Percentiles rank a stretch among this genome's conserved stretches.
Conservation (phyloP, 2,888 invertebrate species). For the Ochropleura plecta region DNA sequence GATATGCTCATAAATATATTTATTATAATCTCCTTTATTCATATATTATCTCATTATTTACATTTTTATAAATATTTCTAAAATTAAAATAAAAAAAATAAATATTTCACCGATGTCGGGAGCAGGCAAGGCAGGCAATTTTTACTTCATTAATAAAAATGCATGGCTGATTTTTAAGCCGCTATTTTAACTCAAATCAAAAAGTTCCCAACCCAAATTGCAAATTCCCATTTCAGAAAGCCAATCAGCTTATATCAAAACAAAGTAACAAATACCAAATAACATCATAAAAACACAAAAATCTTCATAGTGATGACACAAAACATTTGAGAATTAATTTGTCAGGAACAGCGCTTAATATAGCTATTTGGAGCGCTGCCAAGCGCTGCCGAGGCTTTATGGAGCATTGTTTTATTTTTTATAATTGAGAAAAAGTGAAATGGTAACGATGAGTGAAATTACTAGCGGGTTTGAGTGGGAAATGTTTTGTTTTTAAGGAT, state of each 20-base stretch:
- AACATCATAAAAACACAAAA: conserved; percentile 21
- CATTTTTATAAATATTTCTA: no score
- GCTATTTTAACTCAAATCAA: background rate
- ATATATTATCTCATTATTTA: no score
- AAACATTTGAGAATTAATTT: conserved; percentile 66
- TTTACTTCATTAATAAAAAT: background rate
- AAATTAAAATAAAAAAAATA: no score
- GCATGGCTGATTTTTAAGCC: background rate
- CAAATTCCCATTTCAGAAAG: background rate
- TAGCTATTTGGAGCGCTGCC: conserved; percentile 66
- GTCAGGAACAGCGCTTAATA: conserved; percentile 64
- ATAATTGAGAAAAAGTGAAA: conserved; percentile 61
- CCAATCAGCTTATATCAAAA: background rate
- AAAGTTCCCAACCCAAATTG: background rate
- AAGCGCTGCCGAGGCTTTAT: conserved; percentile 48
- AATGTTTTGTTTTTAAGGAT: background rate
- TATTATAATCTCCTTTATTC: no score
- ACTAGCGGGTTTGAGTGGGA: conserved; percentile 18
- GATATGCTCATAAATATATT: no score
- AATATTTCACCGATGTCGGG: no score
- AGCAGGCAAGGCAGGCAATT: no score
- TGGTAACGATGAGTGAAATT: conserved; percentile 40
- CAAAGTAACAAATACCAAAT: conserved; percentile 18
- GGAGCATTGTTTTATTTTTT: conserved; percentile 56
- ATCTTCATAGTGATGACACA: conserved; percentile 49